Conservation (phyloP, 2,113 vertebrate genomes). For the Cavia aperea region DNA sequence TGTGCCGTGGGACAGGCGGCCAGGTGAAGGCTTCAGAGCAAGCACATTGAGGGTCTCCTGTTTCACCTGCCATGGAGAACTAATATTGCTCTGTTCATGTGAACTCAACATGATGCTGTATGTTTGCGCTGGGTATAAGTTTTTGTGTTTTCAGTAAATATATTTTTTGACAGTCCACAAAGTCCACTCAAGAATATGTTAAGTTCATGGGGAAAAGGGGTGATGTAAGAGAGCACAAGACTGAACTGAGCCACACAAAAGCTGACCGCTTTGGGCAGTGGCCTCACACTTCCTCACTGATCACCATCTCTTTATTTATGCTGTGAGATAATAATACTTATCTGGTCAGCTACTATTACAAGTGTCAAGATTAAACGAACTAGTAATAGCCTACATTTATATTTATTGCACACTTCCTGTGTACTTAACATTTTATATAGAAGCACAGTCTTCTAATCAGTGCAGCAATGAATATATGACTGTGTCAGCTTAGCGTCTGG, state of each 20-base stretch:
- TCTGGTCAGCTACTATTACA: background rate
- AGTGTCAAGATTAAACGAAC: background rate
- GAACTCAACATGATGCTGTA: background rate
- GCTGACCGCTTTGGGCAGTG: background rate
- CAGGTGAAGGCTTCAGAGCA: fast-evolving
- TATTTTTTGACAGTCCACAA: background rate
- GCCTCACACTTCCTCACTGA: background rate
- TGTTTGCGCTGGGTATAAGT: background rate
- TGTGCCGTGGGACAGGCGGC: fast-evolving
- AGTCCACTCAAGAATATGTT: background rate
- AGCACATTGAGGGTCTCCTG: background rate
- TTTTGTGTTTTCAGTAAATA: background rate
- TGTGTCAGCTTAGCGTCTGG: background rate
- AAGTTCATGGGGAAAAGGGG: background rate
- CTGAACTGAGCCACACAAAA: background rate
- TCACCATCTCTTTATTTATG: background rate
- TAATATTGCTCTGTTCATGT: background rate
- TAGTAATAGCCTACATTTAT: background rate
- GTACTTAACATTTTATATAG: background rate
- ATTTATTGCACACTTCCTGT: background rate
- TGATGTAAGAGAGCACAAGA: background rate
- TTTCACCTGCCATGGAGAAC: background rate
- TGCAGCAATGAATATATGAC: background rate
- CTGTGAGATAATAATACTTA: background rate
- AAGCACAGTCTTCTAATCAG: background rate